Evolutionary conservation across 1,140 invertebrate genomes (phyloP), one percentile per base, ranked within the genome.

Genomic region (Bombus sibiricus): DNA sequence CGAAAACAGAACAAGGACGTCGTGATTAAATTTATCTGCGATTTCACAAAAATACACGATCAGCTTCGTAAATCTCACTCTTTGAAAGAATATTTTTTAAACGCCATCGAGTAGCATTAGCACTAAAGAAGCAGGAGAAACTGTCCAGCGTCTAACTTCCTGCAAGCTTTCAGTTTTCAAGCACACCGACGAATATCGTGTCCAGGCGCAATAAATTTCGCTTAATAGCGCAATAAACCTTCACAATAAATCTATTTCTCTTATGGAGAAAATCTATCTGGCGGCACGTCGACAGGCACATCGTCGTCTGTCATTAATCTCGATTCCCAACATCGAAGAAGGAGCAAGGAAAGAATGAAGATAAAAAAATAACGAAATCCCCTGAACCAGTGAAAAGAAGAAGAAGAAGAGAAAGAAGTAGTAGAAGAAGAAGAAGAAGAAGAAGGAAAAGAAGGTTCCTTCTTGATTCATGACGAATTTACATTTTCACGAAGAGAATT

Each of bases 201-300:
- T 66, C n/a, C 25, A 39, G 57, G 13, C 64, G 34, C 37, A n/a
- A 77, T 75, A 77, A 78, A 83, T 83, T 71, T 34, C 62, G 18
- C 62, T 64, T 68, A 81, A 73, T 84, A 84, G 66, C 64, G 75
- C 47, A 37, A 84, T 84, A 84, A 84, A 84, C 75, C 47, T 34
- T 10, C 34, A 32, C 47, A 34, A 76, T 84, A 84, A 78, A 84
- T 79, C 75, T 47, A 68, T 79, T 74, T 84, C 64, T 69, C 64
- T 53, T 37, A 12, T 34, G 43, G 75, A 8, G 82, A 79, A 68
- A 77, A 76, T 71, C 78, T 53, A 80, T 80, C 66, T 69, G 34
- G 37, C 75, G 28, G 57, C 39, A 64, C 75, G 53, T 59, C 37
- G 79, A 71, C 73, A 53, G 47, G 34, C 5, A 62, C 57, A 37